A percentile compares a stretch with the other conserved stretches of the same genome.
These are phyloP conservation scores for Odocoileus virginianus DNA, from an alignment of 2,113 vertebrate genomes.

Conservation along the genomic window DNA sequence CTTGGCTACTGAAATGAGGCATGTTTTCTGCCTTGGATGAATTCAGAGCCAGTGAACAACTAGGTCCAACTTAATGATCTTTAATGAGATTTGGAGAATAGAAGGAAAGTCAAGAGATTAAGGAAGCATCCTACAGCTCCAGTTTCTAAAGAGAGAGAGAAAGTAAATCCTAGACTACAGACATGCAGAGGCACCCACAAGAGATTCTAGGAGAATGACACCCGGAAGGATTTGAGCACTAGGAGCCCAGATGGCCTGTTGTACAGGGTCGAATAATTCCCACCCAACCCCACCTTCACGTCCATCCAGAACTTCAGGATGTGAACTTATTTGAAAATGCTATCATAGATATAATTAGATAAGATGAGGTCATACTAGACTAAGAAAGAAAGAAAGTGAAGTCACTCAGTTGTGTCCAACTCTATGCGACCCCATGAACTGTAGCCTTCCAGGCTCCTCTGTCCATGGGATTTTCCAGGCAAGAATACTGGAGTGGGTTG, in stretches of 20 bases:
- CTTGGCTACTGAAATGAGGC: background rate
- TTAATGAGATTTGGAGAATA: background rate
- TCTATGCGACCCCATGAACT: too few relatives aligned
- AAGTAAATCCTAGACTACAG: background rate
- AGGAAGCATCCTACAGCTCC: background rate
- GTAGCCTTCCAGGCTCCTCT: too few relatives aligned
- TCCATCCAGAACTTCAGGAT: background rate
- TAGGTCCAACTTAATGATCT: background rate
- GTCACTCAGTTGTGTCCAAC: too few relatives aligned
- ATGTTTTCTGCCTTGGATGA: background rate
- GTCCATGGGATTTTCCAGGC: too few relatives aligned
- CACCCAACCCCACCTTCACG: background rate
- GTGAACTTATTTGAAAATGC: background rate
- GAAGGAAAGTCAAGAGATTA: background rate
- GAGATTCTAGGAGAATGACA: background rate
- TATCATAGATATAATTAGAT: background rate
- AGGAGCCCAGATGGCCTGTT: background rate
- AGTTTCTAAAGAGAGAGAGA: background rate
- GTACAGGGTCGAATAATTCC: background rate
- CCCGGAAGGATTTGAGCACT: background rate
- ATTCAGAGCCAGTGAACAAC: background rate
- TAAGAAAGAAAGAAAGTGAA: background rate
- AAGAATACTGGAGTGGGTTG: too few relatives aligned
- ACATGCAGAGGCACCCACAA: background rate
- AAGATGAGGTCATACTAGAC: background rate